A percentile compares a stretch with the other conserved stretches of the same genome.
phyloP scores from a whole-genome alignment of 2,888 invertebrate species.

The Amiota minor region DNA sequence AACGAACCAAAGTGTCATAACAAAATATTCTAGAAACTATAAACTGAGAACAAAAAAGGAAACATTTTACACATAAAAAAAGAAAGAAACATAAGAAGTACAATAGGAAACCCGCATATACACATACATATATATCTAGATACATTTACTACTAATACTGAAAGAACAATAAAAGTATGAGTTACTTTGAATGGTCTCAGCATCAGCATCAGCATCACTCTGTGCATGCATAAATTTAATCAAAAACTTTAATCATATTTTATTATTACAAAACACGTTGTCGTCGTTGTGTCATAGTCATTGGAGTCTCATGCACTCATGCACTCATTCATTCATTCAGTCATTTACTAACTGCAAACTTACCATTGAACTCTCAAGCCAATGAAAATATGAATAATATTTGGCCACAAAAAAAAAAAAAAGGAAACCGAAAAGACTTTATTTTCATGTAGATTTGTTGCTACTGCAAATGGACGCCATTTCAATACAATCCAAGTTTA shows the following conservation, averaged over 20 bases:
- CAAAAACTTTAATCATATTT: constrained; percentile 67
- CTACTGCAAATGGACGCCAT: not conserved
- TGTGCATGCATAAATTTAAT: constrained; percentile 65
- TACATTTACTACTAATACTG: too few species aligned
- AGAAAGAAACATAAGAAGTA: not conserved
- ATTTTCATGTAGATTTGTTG: not conserved
- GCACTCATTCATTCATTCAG: too few species aligned
- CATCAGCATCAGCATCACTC: constrained; percentile 25
- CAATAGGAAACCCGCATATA: not conserved
- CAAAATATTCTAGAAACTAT: not conserved
- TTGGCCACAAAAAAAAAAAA: constrained; percentile 63
- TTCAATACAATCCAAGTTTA: constrained; percentile 8
- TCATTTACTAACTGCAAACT: not conserved
- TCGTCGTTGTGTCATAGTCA: constrained; percentile 34
- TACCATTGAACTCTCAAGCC: constrained; percentile 44
- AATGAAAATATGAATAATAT: constrained; percentile 66
- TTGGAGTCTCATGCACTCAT: too few species aligned
- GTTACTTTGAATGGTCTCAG: not conserved
- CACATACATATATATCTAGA: not conserved
- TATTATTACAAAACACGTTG: constrained; percentile 67
- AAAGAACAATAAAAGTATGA: too few species aligned
- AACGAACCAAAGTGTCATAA: constrained; percentile 38
- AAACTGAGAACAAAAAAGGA: not conserved
- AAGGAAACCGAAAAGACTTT: constrained; percentile 36
- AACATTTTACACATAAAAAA: not conserved